phyloP scores from a whole-genome alignment of 1,140 invertebrate species.

The Meloidogyne hapla region DNA sequence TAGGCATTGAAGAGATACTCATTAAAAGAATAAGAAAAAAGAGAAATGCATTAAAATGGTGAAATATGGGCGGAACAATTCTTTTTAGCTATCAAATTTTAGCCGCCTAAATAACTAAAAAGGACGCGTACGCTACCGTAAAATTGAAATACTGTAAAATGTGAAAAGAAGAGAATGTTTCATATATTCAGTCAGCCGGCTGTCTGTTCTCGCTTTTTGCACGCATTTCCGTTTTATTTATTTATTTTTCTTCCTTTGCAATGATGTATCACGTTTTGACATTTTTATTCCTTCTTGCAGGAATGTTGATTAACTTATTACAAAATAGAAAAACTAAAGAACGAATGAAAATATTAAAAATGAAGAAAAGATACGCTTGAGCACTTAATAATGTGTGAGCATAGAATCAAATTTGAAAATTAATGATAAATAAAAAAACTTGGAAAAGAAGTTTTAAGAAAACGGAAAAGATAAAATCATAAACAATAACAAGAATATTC shows the following conservation, averaged over 20 bases:
- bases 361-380: too few relatives aligned
- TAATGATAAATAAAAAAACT: too few relatives aligned
- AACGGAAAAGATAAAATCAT: too few relatives aligned
- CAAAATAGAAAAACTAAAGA: too few relatives aligned
- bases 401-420: too few relatives aligned
- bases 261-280: neutral
- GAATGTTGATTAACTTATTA: too few relatives aligned
- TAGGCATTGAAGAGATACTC: neutral
- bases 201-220: neutral
- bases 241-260: neutral
- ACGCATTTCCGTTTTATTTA: neutral
- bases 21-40: neutral
- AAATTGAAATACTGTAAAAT: neutral
- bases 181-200: neutral
- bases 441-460: too few relatives aligned
- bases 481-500: too few relatives aligned
- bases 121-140: neutral
- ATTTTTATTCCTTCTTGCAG: neutral
- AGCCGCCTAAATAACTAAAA: neutral
- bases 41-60: too few relatives aligned
- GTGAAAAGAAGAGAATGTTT: neutral
- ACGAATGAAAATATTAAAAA: too few relatives aligned
- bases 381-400: too few relatives aligned
- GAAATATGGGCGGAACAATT: conserved; percentile 1
- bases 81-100: neutral